phyloP scores from a whole-genome alignment of 2,888 invertebrate genomes.

The Heteromurus nitidus region DNA sequence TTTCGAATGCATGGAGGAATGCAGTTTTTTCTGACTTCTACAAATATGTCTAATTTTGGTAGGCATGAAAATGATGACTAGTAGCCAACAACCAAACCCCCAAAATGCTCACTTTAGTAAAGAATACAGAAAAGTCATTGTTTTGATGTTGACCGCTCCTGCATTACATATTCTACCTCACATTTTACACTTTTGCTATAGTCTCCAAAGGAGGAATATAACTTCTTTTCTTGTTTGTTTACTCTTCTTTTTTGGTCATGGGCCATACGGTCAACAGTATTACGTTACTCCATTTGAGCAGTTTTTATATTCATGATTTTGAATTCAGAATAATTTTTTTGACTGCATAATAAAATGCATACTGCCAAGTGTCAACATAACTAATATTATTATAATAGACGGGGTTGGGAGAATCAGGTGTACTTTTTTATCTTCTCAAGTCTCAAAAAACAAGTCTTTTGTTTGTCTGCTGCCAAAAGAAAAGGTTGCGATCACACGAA shows the following conservation, averaged over 20 bases:
- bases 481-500: background rate
- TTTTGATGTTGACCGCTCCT: constrained; percentile 45
- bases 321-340: background rate
- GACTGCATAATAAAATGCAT: background rate
- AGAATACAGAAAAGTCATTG: no score
- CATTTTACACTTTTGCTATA: background rate
- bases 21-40: no score
- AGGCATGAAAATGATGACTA: no score
- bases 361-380: constrained; percentile 7
- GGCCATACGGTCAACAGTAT: constrained; percentile 16
- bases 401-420: background rate
- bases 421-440: no score
- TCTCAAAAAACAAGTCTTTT: background rate
- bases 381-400: background rate
- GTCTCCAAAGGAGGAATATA: background rate
- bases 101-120: constrained; percentile 6
- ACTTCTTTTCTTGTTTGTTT: no score
- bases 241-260: no score
- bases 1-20: no score
- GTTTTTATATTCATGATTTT: no score
- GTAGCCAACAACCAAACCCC: constrained; percentile 37
- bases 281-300: no score
- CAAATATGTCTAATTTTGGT: no score
- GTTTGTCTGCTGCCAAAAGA: background rate
- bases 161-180: background rate